phyloP scores from a whole-genome alignment of 2,888 invertebrate genomes.

The Cataglyphis altisquamis region DNA sequence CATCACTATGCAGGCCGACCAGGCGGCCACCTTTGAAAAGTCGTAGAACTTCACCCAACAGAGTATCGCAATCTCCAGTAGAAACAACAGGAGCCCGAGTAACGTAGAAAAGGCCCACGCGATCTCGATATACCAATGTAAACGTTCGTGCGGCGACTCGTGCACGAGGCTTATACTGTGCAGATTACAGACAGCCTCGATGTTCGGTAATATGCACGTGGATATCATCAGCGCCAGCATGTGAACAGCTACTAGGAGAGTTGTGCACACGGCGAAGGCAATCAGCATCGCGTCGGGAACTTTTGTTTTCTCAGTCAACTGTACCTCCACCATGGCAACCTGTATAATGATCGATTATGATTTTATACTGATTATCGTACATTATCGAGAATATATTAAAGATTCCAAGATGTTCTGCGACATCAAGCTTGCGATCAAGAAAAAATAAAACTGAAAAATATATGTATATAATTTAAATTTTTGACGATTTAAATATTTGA shows the following conservation, averaged over 20 bases:
- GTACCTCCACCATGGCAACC: slow-evolving; percentile 99
- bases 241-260: slow-evolving; percentile 98
- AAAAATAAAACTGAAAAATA: background rate
- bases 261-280: slow-evolving; percentile 97
- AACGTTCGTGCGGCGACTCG: slow-evolving; percentile 95
- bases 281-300: slow-evolving; percentile 94
- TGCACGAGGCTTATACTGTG: slow-evolving; percentile 95
- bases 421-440: background rate
- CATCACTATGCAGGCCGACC: slow-evolving; percentile 96
- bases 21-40: slow-evolving; percentile 93
- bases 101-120: slow-evolving; percentile 99
- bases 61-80: slow-evolving; percentile 97
- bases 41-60: slow-evolving; percentile 99
- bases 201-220: slow-evolving; percentile 99
- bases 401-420: background rate
- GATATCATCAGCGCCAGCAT: slow-evolving; percentile 99
- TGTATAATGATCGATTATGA: slow-evolving; percentile 80
- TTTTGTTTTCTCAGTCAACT: slow-evolving; percentile 92
- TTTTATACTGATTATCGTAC: background rate
- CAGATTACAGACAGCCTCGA: slow-evolving; percentile 97
- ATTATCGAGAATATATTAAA: background rate
- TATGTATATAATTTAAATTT: background rate
- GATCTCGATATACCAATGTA: slow-evolving; percentile 98
- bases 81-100: slow-evolving; percentile 96
- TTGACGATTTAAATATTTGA: background rate